A percentile compares a stretch with the other conserved stretches of the same genome.
Conservation (phyloP, 2,888 invertebrate genomes). For the Didymodactylos carnosus region DNA sequence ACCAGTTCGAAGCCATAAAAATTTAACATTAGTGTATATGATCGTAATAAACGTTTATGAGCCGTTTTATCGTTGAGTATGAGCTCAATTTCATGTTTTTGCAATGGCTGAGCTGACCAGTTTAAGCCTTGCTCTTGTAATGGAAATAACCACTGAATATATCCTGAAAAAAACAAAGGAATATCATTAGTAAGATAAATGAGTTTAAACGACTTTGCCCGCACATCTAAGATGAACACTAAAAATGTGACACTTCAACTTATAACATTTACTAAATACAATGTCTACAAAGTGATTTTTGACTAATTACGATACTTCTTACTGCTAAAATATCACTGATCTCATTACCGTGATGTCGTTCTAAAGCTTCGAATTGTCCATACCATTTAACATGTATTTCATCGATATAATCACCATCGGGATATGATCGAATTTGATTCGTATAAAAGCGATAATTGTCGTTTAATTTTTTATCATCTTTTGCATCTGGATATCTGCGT, state of each 20-base stretch:
- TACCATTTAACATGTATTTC: constrained; percentile 15
- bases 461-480: neutral
- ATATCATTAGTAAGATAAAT: too few relatives aligned
- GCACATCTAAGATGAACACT: too few relatives aligned
- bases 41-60: neutral
- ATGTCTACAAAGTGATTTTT: too few relatives aligned
- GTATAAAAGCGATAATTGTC: neutral
- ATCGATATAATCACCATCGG: constrained; percentile 16
- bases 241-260: too few relatives aligned
- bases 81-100: constrained; percentile 25
- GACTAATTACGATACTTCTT: too few relatives aligned
- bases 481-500: neutral
- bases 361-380: constrained; percentile 13
- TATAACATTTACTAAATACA: too few relatives aligned
- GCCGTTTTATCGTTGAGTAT: neutral
- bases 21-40: neutral
- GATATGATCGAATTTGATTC: neutral
- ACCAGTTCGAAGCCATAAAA: neutral
- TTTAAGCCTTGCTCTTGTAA: constrained; percentile 27
- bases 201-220: too few relatives aligned
- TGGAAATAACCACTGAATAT: constrained; percentile 28
- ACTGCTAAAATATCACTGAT: too few relatives aligned
- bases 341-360: constrained; percentile 17
- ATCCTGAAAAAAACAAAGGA: too few relatives aligned
- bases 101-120: constrained; percentile 23